Evolutionary conservation across 92 coral and sea anemone genomes (phyloP).

Genomic region (Palythoa caribaeorum): DNA sequence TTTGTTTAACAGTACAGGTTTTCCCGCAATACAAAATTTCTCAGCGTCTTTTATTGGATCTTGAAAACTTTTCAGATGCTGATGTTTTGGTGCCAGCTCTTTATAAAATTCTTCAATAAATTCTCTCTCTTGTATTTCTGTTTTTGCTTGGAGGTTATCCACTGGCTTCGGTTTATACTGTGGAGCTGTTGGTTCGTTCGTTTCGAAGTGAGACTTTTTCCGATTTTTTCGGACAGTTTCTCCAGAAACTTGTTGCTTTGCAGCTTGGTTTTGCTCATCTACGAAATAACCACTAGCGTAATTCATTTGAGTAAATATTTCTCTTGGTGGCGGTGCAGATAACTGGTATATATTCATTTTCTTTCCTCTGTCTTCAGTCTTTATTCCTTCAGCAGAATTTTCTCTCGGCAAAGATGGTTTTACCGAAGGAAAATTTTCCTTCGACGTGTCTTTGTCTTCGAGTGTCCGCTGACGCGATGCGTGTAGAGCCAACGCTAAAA

Average conservation of each 20-base stretch:
- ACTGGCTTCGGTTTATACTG: not conserved
- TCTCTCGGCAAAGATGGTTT: conserved; percentile 20
- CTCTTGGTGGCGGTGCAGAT: not conserved
- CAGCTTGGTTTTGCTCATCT: not conserved
- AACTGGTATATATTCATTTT: not conserved
- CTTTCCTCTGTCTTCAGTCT: not conserved
- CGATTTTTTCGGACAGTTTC: not conserved
- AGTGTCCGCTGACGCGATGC: not conserved
- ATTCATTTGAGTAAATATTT: conserved; percentile 1
- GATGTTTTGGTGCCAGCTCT: conserved; percentile 11
- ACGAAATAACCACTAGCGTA: conserved; percentile 5
- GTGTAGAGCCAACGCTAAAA: conserved; percentile 12
- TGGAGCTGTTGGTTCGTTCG: not conserved
- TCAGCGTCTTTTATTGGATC: not conserved
- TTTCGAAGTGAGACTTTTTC: not conserved
- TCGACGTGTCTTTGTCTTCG: not conserved
- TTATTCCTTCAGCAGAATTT: not conserved
- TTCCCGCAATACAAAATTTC: conserved; percentile 9
- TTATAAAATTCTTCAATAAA: conserved; percentile 20
- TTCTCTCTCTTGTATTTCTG: conserved; percentile 3
- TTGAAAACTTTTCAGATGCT: not conserved
- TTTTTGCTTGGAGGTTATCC: not conserved
- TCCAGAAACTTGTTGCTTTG: not conserved
- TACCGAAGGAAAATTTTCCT: not conserved
- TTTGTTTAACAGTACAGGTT: not conserved